phyloP scores from a whole-genome alignment of 1,140 invertebrate species.

The Tetranychus cinnabarinus region DNA sequence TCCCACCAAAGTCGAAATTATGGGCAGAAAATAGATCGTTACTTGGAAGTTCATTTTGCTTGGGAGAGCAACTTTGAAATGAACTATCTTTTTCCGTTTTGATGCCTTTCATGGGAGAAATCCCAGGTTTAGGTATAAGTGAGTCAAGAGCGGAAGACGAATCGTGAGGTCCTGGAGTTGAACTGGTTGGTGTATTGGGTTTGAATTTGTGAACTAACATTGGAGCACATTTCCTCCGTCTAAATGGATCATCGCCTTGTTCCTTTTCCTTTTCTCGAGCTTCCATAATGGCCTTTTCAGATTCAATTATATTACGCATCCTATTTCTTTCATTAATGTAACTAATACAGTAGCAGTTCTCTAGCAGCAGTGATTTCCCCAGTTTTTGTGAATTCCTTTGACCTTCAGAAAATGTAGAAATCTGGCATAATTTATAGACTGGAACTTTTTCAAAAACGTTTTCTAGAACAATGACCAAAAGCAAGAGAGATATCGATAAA shows the following conservation, averaged over 20 bases:
- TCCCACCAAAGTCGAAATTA: slow-evolving; percentile 45
- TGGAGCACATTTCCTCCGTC: slow-evolving; percentile 67
- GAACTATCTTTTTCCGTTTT: not conserved
- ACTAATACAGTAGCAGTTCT: slow-evolving; percentile 36
- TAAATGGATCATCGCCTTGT: slow-evolving; percentile 71
- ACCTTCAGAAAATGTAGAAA: too few relatives aligned
- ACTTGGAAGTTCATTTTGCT: not conserved
- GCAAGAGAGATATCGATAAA: too few relatives aligned
- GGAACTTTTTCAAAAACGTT: too few relatives aligned
- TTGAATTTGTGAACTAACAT: slow-evolving; percentile 21
- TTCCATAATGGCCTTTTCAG: slow-evolving; percentile 71
- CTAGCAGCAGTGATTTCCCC: too few relatives aligned
- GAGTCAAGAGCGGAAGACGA: not conserved
- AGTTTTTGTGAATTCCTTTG: slow-evolving; percentile 15
- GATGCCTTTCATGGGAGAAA: not conserved
- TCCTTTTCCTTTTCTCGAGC: slow-evolving; percentile 47
- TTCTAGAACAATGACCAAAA: too few relatives aligned
- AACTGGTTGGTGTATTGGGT: not conserved
- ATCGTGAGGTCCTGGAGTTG: not conserved
- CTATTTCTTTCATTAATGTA: slow-evolving; percentile 91
- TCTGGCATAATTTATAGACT: slow-evolving; percentile 49
- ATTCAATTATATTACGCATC: slow-evolving; percentile 69
- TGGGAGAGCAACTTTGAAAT: not conserved
- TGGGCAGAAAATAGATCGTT: slow-evolving; percentile 69
- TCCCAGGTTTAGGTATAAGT: not conserved